Base-by-base conservation (phyloP, 2,113 vertebrate genomes). In the Lagenorhynchus albirostris region DNA sequence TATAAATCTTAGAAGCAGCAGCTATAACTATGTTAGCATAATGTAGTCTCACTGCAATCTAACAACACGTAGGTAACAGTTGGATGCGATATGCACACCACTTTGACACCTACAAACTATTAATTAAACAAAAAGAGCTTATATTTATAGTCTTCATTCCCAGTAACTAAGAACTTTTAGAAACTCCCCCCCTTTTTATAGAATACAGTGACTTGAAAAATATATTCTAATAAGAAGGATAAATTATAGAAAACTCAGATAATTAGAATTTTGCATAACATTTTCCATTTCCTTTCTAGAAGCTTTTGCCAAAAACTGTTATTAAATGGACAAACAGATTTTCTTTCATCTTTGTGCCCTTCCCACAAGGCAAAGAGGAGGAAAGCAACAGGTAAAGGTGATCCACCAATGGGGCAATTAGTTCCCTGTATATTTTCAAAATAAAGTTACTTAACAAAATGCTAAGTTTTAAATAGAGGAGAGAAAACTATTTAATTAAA, bases 301-400 rank as follows among this genome's bases (percentile, higher is more conserved):
- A 92, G 65, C 50, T 85, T 88, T 84, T 63, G 44, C 62, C 77
- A 93, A 80, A 97, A 94, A 90, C 14, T 97, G n/a, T 41, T 73
- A 94, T 87, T 86, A 85, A 94, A 90, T 85, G 41, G 65, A 95
- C 36, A 96, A 92, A 95, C 94, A 93, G 18, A 92, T 95, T 92
- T 81, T n/a, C 86, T 96, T 84, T 93, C 26, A 88, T 97, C 53
- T 88, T 86, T 71, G 76, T 92, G 71, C 60, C 77, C 44, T 94
- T 94, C n/a, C 44, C 9, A 93, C n/a, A 86, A 92, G 25, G 33
- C 50, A 94, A 91, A 91, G 15, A 91, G 86, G 15, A 89, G 60
- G 65, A 96, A 92, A 87, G 70, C 38, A 94, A 82, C 68, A 89
- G n/a, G 68, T 3, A 91, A 31, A 93, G 23, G 33, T 77, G 95